These are phyloP conservation scores for Macheiramphus alcinus DNA, from an alignment of 2,113 vertebrate species.

Conservation along the genomic window DNA sequence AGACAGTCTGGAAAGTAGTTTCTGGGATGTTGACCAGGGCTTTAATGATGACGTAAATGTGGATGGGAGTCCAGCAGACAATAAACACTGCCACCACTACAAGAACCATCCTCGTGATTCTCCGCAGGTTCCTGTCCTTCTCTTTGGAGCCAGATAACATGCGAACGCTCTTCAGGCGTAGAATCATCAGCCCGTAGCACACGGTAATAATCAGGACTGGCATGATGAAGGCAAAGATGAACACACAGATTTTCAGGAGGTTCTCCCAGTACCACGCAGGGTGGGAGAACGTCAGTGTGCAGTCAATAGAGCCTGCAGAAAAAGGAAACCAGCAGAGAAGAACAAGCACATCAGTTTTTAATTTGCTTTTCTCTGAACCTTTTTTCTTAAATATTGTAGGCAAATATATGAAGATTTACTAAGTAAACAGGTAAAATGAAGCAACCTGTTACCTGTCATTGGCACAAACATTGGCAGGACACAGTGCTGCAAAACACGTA, in stretches of 20 bases:
- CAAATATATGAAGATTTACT: not conserved
- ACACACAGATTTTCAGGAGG: constrained; percentile 97
- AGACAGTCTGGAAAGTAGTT: constrained; percentile 91
- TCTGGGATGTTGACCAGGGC: constrained; percentile 90
- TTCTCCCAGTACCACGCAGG: constrained; percentile 98
- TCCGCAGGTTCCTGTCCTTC: constrained; percentile 93
- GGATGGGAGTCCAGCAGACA: constrained; percentile 98
- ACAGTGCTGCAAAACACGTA: not conserved
- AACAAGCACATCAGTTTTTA: not conserved
- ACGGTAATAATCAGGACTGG: constrained; percentile 96
- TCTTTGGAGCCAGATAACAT: constrained; percentile 98
- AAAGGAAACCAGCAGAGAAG: not conserved
- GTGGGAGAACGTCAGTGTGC: constrained; percentile 90
- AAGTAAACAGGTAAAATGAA: not conserved
- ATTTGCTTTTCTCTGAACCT: not conserved
- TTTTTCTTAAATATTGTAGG: not conserved
- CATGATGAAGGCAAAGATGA: constrained; percentile 99
- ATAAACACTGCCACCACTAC: constrained; percentile 98
- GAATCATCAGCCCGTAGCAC: constrained; percentile 97
- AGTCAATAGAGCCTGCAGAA: constrained; percentile 82
- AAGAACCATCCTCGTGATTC: constrained; percentile 98
- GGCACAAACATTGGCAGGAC: not conserved
- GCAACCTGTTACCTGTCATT: not conserved
- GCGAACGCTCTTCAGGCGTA: constrained; percentile 94
- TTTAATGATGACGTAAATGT: constrained; percentile 96